Evolutionary conservation across 1,140 invertebrate genomes (phyloP).

Genomic region (Philaenus spumarius): DNA sequence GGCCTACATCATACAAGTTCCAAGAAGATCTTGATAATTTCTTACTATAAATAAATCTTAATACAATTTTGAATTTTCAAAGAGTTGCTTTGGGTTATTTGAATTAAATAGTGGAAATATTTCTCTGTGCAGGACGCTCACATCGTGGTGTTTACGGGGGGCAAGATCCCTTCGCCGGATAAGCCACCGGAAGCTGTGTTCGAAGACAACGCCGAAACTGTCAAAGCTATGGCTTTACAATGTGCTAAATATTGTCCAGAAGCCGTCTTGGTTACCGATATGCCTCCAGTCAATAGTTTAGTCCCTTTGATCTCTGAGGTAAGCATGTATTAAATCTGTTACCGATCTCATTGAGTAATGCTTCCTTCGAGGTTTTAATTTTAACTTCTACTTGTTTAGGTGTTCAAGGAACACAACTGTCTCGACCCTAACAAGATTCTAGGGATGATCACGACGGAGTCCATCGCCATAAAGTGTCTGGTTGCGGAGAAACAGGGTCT

Average conservation of each 20-base stretch:
- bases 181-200: constrained; percentile 5
- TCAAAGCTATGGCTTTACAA: constrained; percentile 6
- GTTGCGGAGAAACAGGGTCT: constrained; percentile 4
- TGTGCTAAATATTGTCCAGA: constrained; percentile 6
- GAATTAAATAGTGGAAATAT: too few relatives aligned
- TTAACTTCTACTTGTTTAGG: too few relatives aligned
- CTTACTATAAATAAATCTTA: too few relatives aligned
- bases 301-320: constrained; percentile 21
- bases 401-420: too few relatives aligned
- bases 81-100: too few relatives aligned
- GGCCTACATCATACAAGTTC: too few relatives aligned
- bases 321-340: not conserved
- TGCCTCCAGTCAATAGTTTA: constrained; percentile 15
- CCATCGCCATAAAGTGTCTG: constrained; percentile 2
- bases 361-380: too few relatives aligned
- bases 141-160: constrained; percentile 19
- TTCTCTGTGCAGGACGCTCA: constrained; percentile 21
- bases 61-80: too few relatives aligned
- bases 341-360: too few relatives aligned
- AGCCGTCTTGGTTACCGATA: constrained; percentile 11
- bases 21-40: too few relatives aligned
- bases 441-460: too few relatives aligned
- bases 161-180: not conserved
- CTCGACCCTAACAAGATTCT: too few relatives aligned
- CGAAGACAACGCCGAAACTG: constrained; percentile 4